Evolutionary conservation across 1,140 invertebrate species (phyloP).

Genomic region (Cotesia vestalis): DNA sequence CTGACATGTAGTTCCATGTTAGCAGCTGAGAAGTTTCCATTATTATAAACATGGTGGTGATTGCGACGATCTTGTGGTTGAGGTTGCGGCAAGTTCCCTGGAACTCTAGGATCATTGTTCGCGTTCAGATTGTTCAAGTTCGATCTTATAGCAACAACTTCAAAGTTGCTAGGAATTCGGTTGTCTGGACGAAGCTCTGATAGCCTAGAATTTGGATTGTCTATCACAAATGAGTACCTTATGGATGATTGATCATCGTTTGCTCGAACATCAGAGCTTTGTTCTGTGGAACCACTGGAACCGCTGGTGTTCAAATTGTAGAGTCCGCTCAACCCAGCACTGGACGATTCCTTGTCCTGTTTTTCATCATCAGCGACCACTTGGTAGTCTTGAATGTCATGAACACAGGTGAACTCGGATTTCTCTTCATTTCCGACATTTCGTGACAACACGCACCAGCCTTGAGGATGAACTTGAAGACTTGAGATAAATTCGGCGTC

Average conservation of each 20-base stretch:
- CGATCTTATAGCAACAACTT: too few relatives aligned
- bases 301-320: too few relatives aligned
- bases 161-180: neutral
- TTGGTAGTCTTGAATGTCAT: conserved; percentile 85
- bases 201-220: too few relatives aligned
- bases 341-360: conserved; percentile 42
- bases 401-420: conserved; percentile 93
- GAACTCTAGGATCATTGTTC: too few relatives aligned
- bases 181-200: conserved; percentile 32
- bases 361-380: conserved; percentile 44
- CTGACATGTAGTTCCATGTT: conserved; percentile 63
- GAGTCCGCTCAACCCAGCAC: neutral
- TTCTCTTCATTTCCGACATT: conserved; percentile 87
- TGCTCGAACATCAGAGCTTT: too few relatives aligned
- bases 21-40: conserved; percentile 49
- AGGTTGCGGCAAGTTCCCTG: conserved; percentile 30
- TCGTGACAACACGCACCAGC: conserved; percentile 87
- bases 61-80: conserved; percentile 45
- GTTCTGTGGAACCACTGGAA: too few relatives aligned
- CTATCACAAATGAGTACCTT: neutral
- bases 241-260: neutral
- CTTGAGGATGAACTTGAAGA: conserved; percentile 90
- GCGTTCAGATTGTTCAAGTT: too few relatives aligned
- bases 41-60: conserved; percentile 47
- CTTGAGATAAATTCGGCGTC: conserved; percentile 91